phyloP scores from a whole-genome alignment of 2,797 vertebrate genomes.

The Emys orbicularis region DNA sequence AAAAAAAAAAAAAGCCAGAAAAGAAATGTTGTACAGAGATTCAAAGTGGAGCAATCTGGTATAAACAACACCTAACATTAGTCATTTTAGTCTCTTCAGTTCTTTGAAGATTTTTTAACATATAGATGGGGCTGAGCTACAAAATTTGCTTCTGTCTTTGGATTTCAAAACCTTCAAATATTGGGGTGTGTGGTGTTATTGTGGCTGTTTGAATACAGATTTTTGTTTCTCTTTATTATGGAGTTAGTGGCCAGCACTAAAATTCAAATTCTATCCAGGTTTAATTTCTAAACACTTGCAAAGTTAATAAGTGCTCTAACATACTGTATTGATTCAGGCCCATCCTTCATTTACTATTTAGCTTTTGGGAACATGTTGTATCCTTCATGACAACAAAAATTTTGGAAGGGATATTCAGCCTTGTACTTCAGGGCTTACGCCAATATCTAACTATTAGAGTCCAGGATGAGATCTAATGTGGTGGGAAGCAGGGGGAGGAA shows the following conservation, averaged over 20 bases:
- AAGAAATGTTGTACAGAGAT: background rate
- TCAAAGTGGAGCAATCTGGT: slow-evolving; percentile 19
- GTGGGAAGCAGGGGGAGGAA: background rate
- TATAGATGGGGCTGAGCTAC: background rate
- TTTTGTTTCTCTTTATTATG: background rate
- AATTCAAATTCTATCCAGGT: background rate
- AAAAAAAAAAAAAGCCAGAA: background rate
- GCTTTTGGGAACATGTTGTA: background rate
- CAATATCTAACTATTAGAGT: background rate
- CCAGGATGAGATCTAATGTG: background rate
- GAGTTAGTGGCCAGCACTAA: fast-evolving
- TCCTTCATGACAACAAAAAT: background rate
- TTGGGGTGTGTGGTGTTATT: background rate
- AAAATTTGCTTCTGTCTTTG: background rate
- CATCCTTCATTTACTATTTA: background rate
- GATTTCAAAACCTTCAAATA: background rate
- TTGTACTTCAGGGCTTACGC: background rate
- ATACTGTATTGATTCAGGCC: background rate
- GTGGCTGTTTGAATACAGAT: background rate
- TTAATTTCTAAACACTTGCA: background rate
- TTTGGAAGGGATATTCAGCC: background rate
- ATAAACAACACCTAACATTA: slow-evolving; percentile 11
- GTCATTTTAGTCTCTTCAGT: slow-evolving; percentile 13
- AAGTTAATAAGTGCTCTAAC: background rate
- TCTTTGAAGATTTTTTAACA: background rate